Base-by-base conservation (phyloP, 2,888 invertebrate species). In the Noctua janthina region DNA sequence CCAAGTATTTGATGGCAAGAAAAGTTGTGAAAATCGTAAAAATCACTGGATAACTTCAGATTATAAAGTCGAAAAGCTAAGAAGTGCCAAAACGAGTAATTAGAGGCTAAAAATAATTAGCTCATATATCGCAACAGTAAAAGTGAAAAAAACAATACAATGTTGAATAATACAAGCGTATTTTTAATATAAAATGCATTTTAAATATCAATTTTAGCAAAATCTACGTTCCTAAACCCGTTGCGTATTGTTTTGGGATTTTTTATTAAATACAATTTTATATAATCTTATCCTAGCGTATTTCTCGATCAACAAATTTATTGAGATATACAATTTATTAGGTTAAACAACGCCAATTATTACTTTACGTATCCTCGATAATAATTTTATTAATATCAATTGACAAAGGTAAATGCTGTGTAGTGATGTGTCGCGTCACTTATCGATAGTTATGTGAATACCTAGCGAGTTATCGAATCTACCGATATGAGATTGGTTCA, bases 201-300 rank as follows among this genome's bases (percentile, higher is more conserved):
- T 88, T 88, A 86, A 89, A 88, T 90, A 90, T 89, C 89, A 90
- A 90, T 90, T 90, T 88, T 91, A 90, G 90, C 90, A 90, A 90
- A 90, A 90, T 90, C 91, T 90, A 91, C 90, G 75, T 89, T 79
- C 76, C 88, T 89, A 89, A 85, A 87, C 88, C 89, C 84, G 79
- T 84, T 78, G 83, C 80, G 82, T 83, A 81, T 82, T 86, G 80
- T 81, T 82, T 83, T 77, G 46, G 84, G 84, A 51, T 64, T 76
- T 67, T 64, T 49, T 46, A 75, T 83, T 84, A 77, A 86, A 88
- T 90, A 88, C 81, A 84, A 62, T 77, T 86, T 87, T 85, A 85
- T 87, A 84, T 88, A 87, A 83, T 78, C 87, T 92, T 89, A 90
- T 10, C 23, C 90, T 92, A 91, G 74, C 82, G 87, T 81, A 84